These are phyloP conservation scores for Rhagonycha fulva DNA, from an alignment of 2,888 invertebrate species.

Conservation along the genomic window DNA sequence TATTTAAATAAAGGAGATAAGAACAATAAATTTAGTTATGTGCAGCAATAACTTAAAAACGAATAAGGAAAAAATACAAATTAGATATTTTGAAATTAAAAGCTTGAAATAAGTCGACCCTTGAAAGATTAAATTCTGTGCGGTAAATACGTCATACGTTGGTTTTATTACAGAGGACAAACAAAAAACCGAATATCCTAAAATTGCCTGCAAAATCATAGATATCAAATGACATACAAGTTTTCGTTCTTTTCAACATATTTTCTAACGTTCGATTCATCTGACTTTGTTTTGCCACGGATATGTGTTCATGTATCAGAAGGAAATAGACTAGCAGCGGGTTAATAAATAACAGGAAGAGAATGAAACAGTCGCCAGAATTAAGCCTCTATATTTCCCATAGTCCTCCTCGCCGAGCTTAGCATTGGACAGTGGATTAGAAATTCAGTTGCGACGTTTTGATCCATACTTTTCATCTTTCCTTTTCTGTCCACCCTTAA, in stretches of 20 bases:
- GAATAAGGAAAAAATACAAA: neutral
- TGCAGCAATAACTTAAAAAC: neutral
- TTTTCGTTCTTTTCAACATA: slow-evolving; percentile 18
- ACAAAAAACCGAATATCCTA: slow-evolving; percentile 34
- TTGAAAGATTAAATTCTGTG: slow-evolving; percentile 29
- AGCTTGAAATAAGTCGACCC: slow-evolving; percentile 24
- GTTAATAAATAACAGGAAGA: slow-evolving; percentile 45
- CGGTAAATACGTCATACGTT: slow-evolving; percentile 33
- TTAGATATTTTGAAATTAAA: slow-evolving; percentile 8
- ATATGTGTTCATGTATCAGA: slow-evolving; percentile 25
- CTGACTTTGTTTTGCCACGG: slow-evolving; percentile 24
- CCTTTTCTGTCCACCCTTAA: slow-evolving; percentile 37
- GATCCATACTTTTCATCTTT: slow-evolving; percentile 46
- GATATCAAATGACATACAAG: slow-evolving; percentile 40
- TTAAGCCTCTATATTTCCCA: slow-evolving; percentile 50
- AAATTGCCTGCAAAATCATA: slow-evolving; percentile 46
- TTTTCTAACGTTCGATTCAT: slow-evolving; percentile 28
- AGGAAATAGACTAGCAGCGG: slow-evolving; percentile 32
- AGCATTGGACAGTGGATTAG: slow-evolving; percentile 52
- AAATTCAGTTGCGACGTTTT: slow-evolving; percentile 51
- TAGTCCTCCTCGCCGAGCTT: slow-evolving; percentile 47
- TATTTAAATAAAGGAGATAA: neutral
- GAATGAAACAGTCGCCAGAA: slow-evolving; percentile 44
- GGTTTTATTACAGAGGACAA: slow-evolving; percentile 34
- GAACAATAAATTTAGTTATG: neutral